Conservation (phyloP, 1,140 invertebrate genomes). For the Ceratosolen fusciceps region DNA sequence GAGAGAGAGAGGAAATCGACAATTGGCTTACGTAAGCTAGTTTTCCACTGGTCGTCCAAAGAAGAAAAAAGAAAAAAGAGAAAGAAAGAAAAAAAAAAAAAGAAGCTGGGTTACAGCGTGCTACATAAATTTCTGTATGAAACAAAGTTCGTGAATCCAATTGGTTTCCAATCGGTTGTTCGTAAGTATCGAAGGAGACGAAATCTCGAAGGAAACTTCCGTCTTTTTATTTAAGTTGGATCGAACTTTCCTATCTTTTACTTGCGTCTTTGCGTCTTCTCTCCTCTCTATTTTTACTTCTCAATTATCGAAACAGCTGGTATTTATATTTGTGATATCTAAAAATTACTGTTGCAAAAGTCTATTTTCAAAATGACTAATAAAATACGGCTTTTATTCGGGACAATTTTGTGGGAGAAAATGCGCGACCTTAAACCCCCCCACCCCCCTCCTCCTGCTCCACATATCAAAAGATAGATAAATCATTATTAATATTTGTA, state of each 20-base stretch:
- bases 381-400: conserved; percentile 6
- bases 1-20: neutral
- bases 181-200: conserved; percentile 18
- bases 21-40: conserved; percentile 14
- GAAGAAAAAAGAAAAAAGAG: too few species aligned
- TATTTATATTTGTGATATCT: conserved; percentile 53
- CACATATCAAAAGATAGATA: too few species aligned
- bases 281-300: neutral
- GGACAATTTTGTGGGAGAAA: neutral
- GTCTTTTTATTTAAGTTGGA: conserved; percentile 54
- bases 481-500: too few species aligned
- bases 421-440: too few species aligned
- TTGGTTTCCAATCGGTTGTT: conserved; percentile 38
- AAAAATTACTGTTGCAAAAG: conserved; percentile 24
- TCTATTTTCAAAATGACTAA: conserved; percentile 49
- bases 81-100: too few species aligned
- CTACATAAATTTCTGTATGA: conserved; percentile 21
- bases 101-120: neutral
- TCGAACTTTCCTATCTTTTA: conserved; percentile 48
- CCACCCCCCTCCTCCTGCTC: too few species aligned
- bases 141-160: conserved; percentile 29
- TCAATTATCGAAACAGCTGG: conserved; percentile 48
- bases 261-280: neutral
- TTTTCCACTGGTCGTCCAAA: neutral
- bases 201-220: conserved; percentile 31